A percentile compares a stretch with the other conserved stretches of the same genome.
Conservation (phyloP, 2,797 vertebrate species). For the Merluccius polli region DNA sequence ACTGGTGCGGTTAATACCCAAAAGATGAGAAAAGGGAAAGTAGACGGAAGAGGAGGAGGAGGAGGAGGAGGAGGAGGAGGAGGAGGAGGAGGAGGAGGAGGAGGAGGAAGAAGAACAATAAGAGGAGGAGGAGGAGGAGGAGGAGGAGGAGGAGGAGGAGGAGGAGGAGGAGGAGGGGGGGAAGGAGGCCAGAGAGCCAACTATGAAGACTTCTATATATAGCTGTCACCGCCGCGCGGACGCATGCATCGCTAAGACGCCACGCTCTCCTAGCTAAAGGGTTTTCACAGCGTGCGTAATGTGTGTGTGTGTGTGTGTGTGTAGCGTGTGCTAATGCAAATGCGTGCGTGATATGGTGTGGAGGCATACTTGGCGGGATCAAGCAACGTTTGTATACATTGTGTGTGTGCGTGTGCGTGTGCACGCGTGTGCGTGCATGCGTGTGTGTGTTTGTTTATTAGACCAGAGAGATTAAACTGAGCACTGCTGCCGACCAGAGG, state of each 20-base stretch:
- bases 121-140: background rate
- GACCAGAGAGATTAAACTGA: constrained; percentile 58
- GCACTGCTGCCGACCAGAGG: constrained; percentile 57
- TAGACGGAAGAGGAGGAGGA: background rate
- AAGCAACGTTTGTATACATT: constrained; percentile 9
- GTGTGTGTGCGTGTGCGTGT: background rate
- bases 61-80: background rate
- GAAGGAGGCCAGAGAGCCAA: constrained; percentile 60
- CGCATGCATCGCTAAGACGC: constrained; percentile 61
- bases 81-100: background rate
- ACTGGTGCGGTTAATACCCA: constrained; percentile 73
- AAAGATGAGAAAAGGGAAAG: constrained; percentile 47
- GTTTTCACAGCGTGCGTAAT: constrained; percentile 59
- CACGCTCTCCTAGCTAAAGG: constrained; percentile 70
- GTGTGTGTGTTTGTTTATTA: constrained; percentile 16
- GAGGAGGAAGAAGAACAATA: background rate
- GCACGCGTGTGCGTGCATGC: background rate
- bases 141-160: constrained; percentile 31
- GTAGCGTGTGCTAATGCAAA: background rate
- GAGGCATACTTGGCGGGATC: background rate
- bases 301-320: constrained; percentile 12
- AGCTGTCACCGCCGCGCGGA: constrained; percentile 52
- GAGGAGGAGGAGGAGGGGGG: background rate
- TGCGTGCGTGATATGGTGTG: background rate
- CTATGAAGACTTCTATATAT: constrained; percentile 74